Evolutionary conservation across 2,113 vertebrate species (phyloP).

Genomic region (Oncorhynchus masou): DNA sequence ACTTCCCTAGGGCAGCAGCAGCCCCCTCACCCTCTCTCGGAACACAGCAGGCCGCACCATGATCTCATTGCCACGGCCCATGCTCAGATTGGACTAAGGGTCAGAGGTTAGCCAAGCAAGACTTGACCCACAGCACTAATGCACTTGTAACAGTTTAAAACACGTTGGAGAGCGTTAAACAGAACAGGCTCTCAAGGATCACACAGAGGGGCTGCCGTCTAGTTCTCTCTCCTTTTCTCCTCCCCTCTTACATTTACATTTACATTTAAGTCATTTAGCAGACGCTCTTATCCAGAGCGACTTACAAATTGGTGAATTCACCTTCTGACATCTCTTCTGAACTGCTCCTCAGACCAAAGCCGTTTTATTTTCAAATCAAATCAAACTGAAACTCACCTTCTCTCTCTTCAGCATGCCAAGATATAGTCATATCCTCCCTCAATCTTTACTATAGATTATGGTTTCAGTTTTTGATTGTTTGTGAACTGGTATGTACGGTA

Average conservation of each 20-base stretch:
- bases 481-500: background rate
- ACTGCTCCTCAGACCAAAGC: conserved; percentile 21
- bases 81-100: conserved; percentile 79
- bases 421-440: background rate
- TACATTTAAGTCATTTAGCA: no score
- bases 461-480: background rate
- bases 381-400: background rate
- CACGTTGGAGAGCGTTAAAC: conserved; percentile 83
- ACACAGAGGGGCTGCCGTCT: conserved; percentile 60
- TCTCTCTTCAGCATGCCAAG: background rate
- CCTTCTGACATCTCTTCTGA: no score
- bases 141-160: conserved; percentile 84
- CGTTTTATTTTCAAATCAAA: background rate
- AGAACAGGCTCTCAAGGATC: conserved; percentile 79
- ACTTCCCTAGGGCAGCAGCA: conserved; percentile 77
- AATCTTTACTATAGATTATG: background rate
- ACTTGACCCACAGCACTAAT: conserved; percentile 83
- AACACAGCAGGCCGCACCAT: conserved; percentile 61
- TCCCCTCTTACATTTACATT: no score
- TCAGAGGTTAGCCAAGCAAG: conserved; percentile 86
- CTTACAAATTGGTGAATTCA: no score
- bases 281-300: no score
- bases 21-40: conserved; percentile 12
- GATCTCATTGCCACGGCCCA: conserved; percentile 80
- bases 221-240: conserved; percentile 21